These are phyloP conservation scores for Lindbergichthys nudifrons DNA, from an alignment of 2,797 vertebrate genomes.

Conservation along the genomic window DNA sequence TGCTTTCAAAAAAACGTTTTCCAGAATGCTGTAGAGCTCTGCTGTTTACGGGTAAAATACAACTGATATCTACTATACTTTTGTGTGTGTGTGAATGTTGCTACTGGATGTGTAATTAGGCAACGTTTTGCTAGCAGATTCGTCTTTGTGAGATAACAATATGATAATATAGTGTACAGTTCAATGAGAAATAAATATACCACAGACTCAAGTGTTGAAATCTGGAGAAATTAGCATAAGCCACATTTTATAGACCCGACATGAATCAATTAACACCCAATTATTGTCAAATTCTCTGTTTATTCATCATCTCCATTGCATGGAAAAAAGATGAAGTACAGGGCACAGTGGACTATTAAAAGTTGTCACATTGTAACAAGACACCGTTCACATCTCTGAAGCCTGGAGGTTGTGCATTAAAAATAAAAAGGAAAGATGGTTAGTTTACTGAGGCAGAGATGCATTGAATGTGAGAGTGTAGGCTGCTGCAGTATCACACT, in stretches of 20 bases:
- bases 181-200: neutral
- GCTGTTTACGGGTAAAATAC: neutral
- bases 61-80: neutral
- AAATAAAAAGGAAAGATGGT: slow-evolving; percentile 45
- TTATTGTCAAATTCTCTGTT: slow-evolving; percentile 39
- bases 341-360: slow-evolving; percentile 32
- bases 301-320: slow-evolving; percentile 26
- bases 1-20: too few relatives aligned
- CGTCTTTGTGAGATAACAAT: too few relatives aligned
- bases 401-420: slow-evolving; percentile 38
- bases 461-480: slow-evolving; percentile 2
- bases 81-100: too few relatives aligned
- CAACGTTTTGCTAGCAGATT: too few relatives aligned
- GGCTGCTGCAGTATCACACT: slow-evolving; percentile 38
- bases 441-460: slow-evolving; percentile 3
- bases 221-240: neutral
- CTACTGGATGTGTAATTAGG: neutral
- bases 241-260: neutral
- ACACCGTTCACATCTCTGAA: slow-evolving; percentile 49
- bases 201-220: neutral
- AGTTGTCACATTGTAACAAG: slow-evolving; percentile 72
- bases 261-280: neutral
- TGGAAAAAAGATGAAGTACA: slow-evolving; percentile 17
- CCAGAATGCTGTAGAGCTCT: too few relatives aligned
- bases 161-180: neutral